Evolutionary conservation across 2,113 vertebrate species (phyloP), one percentile per base, ranked within the genome.

Genomic region (Atlantisia rogersi): DNA sequence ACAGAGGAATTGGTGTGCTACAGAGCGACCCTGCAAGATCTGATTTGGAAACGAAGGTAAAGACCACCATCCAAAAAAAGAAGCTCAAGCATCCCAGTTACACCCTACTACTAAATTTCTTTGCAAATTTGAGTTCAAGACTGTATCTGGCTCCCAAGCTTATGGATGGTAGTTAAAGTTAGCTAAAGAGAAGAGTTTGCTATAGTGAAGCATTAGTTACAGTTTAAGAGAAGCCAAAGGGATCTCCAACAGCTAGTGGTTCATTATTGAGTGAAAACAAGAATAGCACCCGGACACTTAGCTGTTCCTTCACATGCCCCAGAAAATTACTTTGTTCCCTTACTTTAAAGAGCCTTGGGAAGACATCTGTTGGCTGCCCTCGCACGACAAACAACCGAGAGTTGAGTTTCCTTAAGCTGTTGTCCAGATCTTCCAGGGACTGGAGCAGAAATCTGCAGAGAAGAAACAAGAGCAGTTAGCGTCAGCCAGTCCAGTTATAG

Each of bases 341-440:
- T 89, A 99, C 99, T 98, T 99, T 99, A 96, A 99, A 99, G 18
- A 99, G 98, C 67, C 98, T 98, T 35, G 99, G 99, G 87, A 99
- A 99, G 82, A 99, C 99, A 63, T 99, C 99, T 4, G 99, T 98
- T 5, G 99, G 99, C 94, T 99, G 99, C 37, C 99, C 99, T 94
- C 99, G 96, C 52, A 99, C 98, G 0, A 99, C 99, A 97, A 99
- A 99, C 81, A 99, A 98, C 82, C 99, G 98, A 16, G 99, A 99
- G 91, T 98, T 99, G 31, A 99, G 98, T 90, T 99, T 99, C 97
- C 98, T 99, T 95, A 99, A 97, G 94, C 99, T 99, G 78, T 97
- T 98, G 97, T 99, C 99, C 97, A 99, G 97, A 95, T 99, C 99
- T 97, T 99, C 98, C 96, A 99, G 97, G 37, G 99, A 98, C 74